Evolutionary conservation across 2,113 vertebrate species (phyloP), one percentile per base, ranked within the genome.

Genomic region (Patagioenas fasciata): DNA sequence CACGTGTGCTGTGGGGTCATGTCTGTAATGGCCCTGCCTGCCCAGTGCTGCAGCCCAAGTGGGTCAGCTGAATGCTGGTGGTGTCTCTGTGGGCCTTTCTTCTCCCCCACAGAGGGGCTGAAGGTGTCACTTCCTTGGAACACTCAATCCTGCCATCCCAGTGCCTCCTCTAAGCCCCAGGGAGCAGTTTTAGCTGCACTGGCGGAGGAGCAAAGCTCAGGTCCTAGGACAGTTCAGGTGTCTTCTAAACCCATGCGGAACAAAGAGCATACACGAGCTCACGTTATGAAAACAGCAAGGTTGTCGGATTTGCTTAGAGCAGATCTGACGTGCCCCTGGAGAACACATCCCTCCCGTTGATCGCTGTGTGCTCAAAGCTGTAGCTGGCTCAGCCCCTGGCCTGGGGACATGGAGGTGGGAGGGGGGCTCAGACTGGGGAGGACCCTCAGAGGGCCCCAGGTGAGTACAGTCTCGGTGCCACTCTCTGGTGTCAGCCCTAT

Each of bases 181-280:
- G 47, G 34, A 82, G 80, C 15, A 82, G 48, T 62, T 74, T 83
- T 14, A 48, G 69, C 61, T 88, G 56, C 7, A 2, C 50, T 72
- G 71, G n/a, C 51, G 44, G 36, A 89, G 58, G 44, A 96, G 40
- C 53, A 85, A 31, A 92, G 42, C 61, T 70, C 53, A 74, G 20
- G 3, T 51, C 38, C 42, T 87, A 40, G 67, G 58, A 38, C 64
- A 69, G 8, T 69, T 80, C 51, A 5, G 2, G 3, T 54, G 34
- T 42, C 36, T 62, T 93, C 53, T 56, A 29, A 71, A 64, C 9
- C 23, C 5, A 6, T 17, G 47, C 71, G 69, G 60, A 64, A 10
- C 32, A 61, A 58, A 38, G 73, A 78, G 21, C 17, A 26, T 15
- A 12, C 28, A 3, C 38, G 70, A 53, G 29, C 36, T 56, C 36